phyloP scores from a whole-genome alignment of 2,113 vertebrate genomes.

The Clarias macrocephalus region DNA sequence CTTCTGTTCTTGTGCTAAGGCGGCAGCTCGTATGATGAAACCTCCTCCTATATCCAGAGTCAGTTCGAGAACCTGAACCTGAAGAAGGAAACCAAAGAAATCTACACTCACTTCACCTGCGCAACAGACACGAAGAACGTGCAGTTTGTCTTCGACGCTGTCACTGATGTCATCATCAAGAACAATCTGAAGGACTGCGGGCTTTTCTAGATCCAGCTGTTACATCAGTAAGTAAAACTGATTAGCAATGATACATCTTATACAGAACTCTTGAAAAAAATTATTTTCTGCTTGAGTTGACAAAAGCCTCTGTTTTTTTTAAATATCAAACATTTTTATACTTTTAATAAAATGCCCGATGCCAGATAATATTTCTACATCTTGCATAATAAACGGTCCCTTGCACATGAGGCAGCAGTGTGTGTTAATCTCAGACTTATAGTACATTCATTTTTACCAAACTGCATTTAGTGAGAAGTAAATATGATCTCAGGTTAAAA shows the following conservation, averaged over 20 bases:
- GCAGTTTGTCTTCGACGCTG: constrained; percentile 97
- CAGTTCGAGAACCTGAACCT: constrained; percentile 98
- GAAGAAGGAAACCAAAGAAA: constrained; percentile 98
- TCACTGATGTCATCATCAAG: constrained; percentile 99
- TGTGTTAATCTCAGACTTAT: neutral
- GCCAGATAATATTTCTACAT: neutral
- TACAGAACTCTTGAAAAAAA: neutral
- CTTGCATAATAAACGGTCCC: neutral
- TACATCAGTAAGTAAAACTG: neutral
- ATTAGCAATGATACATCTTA: neutral
- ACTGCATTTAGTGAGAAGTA: neutral
- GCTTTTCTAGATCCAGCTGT: constrained; percentile 83
- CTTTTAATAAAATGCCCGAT: neutral
- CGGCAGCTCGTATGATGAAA: constrained; percentile 92
- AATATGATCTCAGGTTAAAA: neutral
- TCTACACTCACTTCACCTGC: constrained; percentile 98
- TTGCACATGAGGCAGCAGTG: neutral
- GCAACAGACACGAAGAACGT: constrained; percentile 99
- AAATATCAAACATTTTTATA: neutral
- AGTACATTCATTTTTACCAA: neutral
- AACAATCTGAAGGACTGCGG: constrained; percentile 99
- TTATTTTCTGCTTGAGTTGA: neutral
- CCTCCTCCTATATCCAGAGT: constrained; percentile 92
- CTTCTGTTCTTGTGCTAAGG: constrained; percentile 67
- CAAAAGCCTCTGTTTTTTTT: neutral